These are phyloP conservation scores for Pyrrhia umbra DNA, from an alignment of 2,888 invertebrate species.

Conservation along the genomic window DNA sequence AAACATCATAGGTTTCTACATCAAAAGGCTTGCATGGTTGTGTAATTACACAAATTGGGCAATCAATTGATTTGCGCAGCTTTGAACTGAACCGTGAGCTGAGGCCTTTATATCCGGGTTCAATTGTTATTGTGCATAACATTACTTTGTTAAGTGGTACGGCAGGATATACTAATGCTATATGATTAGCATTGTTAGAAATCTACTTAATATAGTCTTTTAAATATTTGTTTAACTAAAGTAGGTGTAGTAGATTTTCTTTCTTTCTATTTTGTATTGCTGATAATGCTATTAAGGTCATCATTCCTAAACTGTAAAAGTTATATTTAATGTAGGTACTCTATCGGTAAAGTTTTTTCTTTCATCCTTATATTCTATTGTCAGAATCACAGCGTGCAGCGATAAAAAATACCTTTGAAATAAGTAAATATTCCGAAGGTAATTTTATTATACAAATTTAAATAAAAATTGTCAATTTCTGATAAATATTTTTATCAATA, in stretches of 20 bases:
- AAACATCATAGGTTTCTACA: constrained; percentile 35
- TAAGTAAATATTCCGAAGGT: background rate
- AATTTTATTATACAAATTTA: constrained; percentile 15
- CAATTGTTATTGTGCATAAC: constrained; percentile 5
- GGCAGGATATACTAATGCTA: background rate
- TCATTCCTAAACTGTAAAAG: too few relatives aligned
- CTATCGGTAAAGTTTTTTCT: background rate
- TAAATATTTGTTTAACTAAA: too few relatives aligned
- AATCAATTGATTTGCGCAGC: constrained; percentile 46
- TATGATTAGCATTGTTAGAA: background rate
- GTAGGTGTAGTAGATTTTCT: too few relatives aligned
- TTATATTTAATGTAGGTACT: too few relatives aligned
- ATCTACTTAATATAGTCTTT: background rate
- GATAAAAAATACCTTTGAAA: too few relatives aligned
- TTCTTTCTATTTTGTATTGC: too few relatives aligned
- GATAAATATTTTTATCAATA: background rate
- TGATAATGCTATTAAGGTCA: too few relatives aligned
- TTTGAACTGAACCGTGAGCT: constrained; percentile 30
- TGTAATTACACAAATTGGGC: constrained; percentile 51
- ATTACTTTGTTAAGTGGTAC: constrained; percentile 2
- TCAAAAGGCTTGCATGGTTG: constrained; percentile 34
- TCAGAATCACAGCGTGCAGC: too few relatives aligned
- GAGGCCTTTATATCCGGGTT: background rate
- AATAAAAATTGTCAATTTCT: constrained; percentile 17
- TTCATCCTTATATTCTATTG: too few relatives aligned